Percentiles rank a stretch among this genome's conserved stretches.
Evolutionary conservation across 1,140 invertebrate genomes (phyloP).

Genomic region (Stenopsyche tienmushanensis): DNA sequence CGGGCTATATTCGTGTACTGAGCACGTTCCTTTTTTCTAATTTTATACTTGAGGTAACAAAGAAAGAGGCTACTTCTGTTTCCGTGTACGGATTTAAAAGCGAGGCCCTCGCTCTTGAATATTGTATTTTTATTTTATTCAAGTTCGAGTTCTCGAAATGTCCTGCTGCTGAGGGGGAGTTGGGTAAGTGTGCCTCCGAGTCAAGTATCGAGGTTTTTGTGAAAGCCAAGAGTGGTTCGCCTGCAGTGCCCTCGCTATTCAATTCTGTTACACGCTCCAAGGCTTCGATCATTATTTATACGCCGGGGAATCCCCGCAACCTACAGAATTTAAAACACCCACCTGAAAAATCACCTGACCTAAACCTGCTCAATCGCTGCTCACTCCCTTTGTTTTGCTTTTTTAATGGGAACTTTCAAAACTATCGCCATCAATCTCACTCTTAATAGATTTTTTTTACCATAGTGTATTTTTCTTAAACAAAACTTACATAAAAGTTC

Average conservation of each 20-base stretch:
- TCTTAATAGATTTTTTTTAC: too few relatives aligned
- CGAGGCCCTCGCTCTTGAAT: neutral
- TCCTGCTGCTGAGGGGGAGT: neutral
- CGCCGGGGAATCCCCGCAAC: too few relatives aligned
- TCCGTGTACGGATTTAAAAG: neutral
- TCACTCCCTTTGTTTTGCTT: too few relatives aligned
- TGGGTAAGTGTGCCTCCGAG: neutral
- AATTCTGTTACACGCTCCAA: neutral
- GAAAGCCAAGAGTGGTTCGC: neutral
- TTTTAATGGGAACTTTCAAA: too few relatives aligned
- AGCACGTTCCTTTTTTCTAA: neutral
- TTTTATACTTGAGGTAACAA: neutral
- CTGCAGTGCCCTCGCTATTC: neutral
- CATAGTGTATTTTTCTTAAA: too few relatives aligned
- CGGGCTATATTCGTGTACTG: too few relatives aligned
- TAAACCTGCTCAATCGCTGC: neutral
- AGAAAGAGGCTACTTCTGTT: neutral
- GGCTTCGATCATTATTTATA: neutral
- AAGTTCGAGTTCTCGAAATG: slow-evolving; percentile 6
- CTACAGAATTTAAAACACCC: neutral
- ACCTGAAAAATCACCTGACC: neutral
- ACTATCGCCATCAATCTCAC: too few relatives aligned
- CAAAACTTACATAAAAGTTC: too few relatives aligned
- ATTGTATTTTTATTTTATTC: slow-evolving; percentile 13
- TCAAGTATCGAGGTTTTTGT: neutral